A percentile compares a stretch with the other conserved stretches of the same genome.
phyloP scores from a whole-genome alignment of 2,888 invertebrate species.

The Epirrhoe alternata region DNA sequence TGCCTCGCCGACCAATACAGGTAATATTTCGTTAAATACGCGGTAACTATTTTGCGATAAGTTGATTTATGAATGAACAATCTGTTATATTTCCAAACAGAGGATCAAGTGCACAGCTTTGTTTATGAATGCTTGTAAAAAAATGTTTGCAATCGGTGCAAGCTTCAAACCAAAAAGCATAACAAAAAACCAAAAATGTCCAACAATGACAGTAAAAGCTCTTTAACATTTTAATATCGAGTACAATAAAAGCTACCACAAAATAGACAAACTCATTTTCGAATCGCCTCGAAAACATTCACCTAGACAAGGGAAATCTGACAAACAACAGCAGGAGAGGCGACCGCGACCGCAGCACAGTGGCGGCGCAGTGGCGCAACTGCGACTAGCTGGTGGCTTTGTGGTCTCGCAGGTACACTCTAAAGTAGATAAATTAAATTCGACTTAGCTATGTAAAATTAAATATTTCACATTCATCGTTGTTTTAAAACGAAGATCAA shows the following conservation, averaged over 20 bases:
- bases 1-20: neutral
- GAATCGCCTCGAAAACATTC: slow-evolving; percentile 12
- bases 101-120: no score
- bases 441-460: no score
- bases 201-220: neutral
- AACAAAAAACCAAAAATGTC: neutral
- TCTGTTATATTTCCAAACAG: no score
- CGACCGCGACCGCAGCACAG: slow-evolving; percentile 9
- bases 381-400: neutral
- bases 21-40: slow-evolving; percentile 5
- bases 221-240: neutral
- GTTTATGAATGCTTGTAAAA: no score
- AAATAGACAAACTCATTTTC: slow-evolving; percentile 7
- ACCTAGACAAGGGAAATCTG: slow-evolving; percentile 18
- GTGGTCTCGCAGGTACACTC: neutral
- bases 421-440: no score
- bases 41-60: neutral
- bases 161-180: neutral
- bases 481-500: no score
- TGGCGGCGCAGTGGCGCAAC: neutral
- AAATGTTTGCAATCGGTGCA: no score
- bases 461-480: no score
- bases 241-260: neutral
- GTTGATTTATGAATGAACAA: neutral
- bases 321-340: slow-evolving; percentile 17